These are phyloP conservation scores for Phrynocephalus versicolor DNA, from an alignment of 2,113 vertebrate species.

Conservation along the genomic window DNA sequence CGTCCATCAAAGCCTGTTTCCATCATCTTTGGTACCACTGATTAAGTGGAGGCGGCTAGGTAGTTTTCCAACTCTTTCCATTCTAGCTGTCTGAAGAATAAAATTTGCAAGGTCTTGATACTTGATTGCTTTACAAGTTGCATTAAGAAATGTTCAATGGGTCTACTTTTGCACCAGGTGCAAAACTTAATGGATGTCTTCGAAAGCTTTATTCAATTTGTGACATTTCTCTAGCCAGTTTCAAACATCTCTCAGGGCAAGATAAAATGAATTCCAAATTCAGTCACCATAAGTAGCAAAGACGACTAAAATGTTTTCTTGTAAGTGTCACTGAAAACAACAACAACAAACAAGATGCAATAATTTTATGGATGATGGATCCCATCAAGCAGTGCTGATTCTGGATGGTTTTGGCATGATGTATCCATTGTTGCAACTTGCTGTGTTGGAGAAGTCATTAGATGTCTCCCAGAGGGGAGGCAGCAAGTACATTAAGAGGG, in stretches of 20 bases:
- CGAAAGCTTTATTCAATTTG: neutral
- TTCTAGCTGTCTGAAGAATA: neutral
- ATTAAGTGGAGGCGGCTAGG: neutral
- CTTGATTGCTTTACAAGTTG: neutral
- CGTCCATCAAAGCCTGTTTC: neutral
- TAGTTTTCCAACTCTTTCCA: neutral
- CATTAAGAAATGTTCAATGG: neutral
- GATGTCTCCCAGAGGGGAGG: slow-evolving; percentile 59
- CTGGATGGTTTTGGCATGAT: slow-evolving; percentile 68
- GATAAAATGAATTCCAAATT: slow-evolving; percentile 32
- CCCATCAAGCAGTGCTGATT: slow-evolving; percentile 50
- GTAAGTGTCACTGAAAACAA: neutral
- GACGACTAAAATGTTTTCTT: slow-evolving; percentile 51
- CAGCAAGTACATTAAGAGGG: slow-evolving; percentile 68
- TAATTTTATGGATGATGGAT: slow-evolving; percentile 51
- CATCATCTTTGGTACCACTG: neutral
- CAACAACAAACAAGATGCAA: neutral
- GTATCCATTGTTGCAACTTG: slow-evolving; percentile 53
- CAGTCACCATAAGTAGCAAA: neutral
- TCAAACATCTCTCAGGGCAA: neutral
- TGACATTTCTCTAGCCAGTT: neutral
- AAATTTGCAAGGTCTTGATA: neutral
- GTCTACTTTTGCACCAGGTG: neutral
- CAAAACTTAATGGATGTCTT: neutral
- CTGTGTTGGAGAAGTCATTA: slow-evolving; percentile 70